Conservation (phyloP, 53 echinoderm and acorn worm species). For the Arbacia lixula region DNA sequence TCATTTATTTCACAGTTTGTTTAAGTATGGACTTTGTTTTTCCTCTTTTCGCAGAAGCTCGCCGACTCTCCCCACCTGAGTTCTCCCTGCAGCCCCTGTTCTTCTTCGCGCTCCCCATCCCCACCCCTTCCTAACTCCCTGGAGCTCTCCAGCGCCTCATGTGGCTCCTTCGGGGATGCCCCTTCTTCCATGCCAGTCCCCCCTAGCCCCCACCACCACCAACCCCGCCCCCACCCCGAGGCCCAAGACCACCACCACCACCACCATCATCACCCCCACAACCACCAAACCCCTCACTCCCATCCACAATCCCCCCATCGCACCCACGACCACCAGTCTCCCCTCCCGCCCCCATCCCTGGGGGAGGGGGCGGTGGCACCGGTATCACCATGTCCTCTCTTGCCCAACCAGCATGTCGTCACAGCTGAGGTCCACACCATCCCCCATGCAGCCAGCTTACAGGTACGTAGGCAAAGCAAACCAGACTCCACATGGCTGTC, state of each 20-base stretch:
- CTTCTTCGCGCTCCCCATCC: slow-evolving; percentile 67
- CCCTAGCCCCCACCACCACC: neutral
- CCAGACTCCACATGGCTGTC: neutral
- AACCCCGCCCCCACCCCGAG: neutral
- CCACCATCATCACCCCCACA: neutral
- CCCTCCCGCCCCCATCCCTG: neutral
- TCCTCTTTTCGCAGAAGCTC: slow-evolving; percentile 4
- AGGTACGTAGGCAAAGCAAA: too few relatives aligned
- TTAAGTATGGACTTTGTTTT: neutral
- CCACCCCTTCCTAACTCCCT: slow-evolving; percentile 42
- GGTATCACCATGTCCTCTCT: too few relatives aligned
- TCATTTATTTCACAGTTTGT: too few relatives aligned
- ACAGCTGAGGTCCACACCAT: slow-evolving; percentile 65
- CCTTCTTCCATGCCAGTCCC: neutral
- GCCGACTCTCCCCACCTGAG: slow-evolving; percentile 20
- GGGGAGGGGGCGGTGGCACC: neutral
- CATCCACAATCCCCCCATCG: neutral
- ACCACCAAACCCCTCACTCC: neutral
- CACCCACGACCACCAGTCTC: neutral
- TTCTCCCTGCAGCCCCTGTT: slow-evolving; percentile 66
- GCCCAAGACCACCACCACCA: neutral
- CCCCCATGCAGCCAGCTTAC: slow-evolving; percentile 30
- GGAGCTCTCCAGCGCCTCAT: slow-evolving; percentile 34
- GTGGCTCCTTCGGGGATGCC: neutral
- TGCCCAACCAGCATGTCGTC: slow-evolving; percentile 65